Evolutionary conservation across 2,888 invertebrate species (phyloP).

Genomic region (Melieria crassipennis): DNA sequence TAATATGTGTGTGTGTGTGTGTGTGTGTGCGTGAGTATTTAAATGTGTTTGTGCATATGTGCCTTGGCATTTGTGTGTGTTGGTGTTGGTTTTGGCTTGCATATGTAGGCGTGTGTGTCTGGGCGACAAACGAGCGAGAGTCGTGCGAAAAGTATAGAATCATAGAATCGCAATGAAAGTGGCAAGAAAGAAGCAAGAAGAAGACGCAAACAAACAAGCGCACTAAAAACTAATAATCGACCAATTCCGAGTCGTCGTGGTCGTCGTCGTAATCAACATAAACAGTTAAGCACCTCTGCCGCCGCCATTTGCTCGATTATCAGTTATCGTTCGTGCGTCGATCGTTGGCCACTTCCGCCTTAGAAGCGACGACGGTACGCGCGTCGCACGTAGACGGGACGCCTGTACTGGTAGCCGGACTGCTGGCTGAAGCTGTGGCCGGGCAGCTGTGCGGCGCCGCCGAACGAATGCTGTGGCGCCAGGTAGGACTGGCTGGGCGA

Average conservation of each 20-base stretch:
- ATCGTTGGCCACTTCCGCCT: conserved; percentile 18
- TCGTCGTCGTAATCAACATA: neutral
- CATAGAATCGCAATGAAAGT: no score
- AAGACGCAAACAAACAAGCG: no score
- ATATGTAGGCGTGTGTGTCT: neutral
- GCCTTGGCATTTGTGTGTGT: neutral
- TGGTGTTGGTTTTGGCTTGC: neutral
- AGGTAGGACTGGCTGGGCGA: conserved; percentile 18
- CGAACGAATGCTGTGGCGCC: conserved; percentile 20
- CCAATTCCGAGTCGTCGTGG: neutral
- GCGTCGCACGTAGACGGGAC: conserved; percentile 60
- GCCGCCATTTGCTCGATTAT: neutral
- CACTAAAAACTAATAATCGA: no score
- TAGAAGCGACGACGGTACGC: conserved; percentile 56
- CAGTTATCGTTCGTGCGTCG: neutral
- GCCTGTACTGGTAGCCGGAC: conserved; percentile 60
- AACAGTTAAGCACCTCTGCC: neutral
- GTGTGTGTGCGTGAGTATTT: no score
- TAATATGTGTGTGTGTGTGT: no score
- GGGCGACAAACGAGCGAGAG: no score
- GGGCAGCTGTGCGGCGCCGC: conserved; percentile 33
- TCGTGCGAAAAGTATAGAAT: neutral
- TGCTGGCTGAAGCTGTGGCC: conserved; percentile 54
- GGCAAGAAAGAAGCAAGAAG: no score
- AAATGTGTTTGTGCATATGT: neutral